Evolutionary conservation across 2,113 vertebrate genomes (phyloP), one percentile per base, ranked within the genome.

Genomic region (Platichthys flesus): DNA sequence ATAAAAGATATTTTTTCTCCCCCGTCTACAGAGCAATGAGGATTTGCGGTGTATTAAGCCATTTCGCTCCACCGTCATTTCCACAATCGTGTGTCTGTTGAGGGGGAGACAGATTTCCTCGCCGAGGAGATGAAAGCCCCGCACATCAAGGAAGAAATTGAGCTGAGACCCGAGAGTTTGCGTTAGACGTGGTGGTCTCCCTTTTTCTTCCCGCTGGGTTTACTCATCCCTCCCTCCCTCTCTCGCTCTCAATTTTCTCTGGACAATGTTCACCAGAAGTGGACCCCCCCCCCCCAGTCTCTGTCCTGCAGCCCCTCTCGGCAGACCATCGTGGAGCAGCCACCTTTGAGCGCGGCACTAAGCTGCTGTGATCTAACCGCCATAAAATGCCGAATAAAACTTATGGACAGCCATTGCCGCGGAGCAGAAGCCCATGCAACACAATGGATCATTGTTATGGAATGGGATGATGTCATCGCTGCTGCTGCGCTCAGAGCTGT

Each of bases 331-430:
- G 82, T 79, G 78, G 37, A 88, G 82, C 74, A 83, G 83, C 90
- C 93, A 91, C 90, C 90, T 89, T 89, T 84, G 83, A 92, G 83
- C 83, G 87, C 86, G 87, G 89, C 84, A 87, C 84, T 87, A 86
- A 88, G 81, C 79, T 76, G 82, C 80, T 92, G 93, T 95, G 94
- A 95, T 93, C 94, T 94, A 95, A 95, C 91, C 62, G 92, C 89
- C 82, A 93, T 95, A 93, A 95, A 94, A 94, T 93, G 93, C 84
- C 91, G 93, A 94, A 94, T 94, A 90, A 94, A 94, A 93, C 88
- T 91, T 92, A 93, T 91, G 90, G 90, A 89, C 81, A 71, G 85
- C 90, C 85, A 89, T 89, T 86, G 90, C 86, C n/a, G 83, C 88
- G 90, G 90, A 86, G 90, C 90, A 87, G 85, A 81, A 90, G 90